phyloP scores from a whole-genome alignment of 2,113 vertebrate species.

The Urocitellus parryii region DNA sequence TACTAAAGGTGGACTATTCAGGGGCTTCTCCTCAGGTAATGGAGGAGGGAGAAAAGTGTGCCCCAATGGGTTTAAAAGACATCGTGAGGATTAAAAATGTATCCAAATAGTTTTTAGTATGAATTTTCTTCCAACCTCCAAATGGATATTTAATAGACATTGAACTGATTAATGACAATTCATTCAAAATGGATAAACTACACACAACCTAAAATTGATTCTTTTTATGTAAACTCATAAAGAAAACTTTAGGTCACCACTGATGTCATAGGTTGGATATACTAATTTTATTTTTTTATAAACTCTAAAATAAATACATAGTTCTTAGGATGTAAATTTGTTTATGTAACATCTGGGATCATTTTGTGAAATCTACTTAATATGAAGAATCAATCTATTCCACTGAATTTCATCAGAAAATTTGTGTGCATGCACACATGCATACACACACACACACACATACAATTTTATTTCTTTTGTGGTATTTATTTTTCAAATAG shows the following conservation, averaged over 20 bases:
- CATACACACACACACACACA: too few species aligned
- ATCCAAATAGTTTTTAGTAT: not conserved
- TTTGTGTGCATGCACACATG: too few species aligned
- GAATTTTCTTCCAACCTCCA: not conserved
- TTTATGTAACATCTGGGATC: not conserved
- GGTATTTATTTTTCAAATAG: not conserved
- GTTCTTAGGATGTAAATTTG: not conserved
- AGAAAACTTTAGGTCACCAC: not conserved
- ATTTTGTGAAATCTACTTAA: not conserved
- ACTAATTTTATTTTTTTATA: not conserved
- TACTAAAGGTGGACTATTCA: too few species aligned
- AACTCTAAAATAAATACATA: not conserved
- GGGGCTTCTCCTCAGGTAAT: too few species aligned
- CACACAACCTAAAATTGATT: not conserved
- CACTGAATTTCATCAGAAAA: not conserved
- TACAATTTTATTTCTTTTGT: not conserved
- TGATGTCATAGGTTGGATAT: not conserved
- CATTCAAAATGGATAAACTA: not conserved
- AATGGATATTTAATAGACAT: not conserved
- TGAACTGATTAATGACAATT: not conserved
- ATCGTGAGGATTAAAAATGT: not conserved
- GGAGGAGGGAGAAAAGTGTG: not conserved
- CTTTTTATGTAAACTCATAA: not conserved
- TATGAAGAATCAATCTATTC: not conserved
- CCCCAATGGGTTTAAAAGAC: too few species aligned